Evolutionary conservation across 1,140 invertebrate species (phyloP).

Genomic region (Meloidogyne floridensis): DNA sequence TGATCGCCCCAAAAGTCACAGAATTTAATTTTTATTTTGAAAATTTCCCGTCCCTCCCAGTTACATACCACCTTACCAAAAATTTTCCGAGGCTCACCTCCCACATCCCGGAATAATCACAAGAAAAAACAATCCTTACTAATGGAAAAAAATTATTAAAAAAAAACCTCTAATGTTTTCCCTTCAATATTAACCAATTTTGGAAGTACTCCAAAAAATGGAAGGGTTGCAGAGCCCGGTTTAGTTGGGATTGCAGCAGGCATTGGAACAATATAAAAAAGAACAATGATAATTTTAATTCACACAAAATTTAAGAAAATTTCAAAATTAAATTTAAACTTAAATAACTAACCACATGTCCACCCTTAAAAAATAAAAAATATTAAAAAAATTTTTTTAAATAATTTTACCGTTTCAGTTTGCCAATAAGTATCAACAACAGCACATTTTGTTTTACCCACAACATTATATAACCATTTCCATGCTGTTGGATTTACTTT

Average conservation of each 20-base stretch:
- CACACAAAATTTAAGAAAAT: neutral
- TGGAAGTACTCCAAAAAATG: slow-evolving; percentile 92
- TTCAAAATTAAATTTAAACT: slow-evolving; percentile 3
- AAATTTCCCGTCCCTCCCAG: too few relatives aligned
- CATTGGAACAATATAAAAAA: slow-evolving; percentile 78
- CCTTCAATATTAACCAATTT: slow-evolving; percentile 84
- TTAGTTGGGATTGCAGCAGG: slow-evolving; percentile 92
- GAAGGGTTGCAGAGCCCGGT: slow-evolving; percentile 90
- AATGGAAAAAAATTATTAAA: too few relatives aligned
- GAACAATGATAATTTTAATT: slow-evolving; percentile 6
- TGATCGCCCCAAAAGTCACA: too few relatives aligned
- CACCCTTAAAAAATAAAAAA: slow-evolving; percentile 26
- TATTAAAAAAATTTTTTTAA: neutral
- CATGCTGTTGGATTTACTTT: slow-evolving; percentile 95
- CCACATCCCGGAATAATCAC: too few relatives aligned
- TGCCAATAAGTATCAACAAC: slow-evolving; percentile 99
- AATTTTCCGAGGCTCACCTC: too few relatives aligned
- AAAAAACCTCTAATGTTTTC: slow-evolving; percentile 73
- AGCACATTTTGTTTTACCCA: slow-evolving; percentile 74
- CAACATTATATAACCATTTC: slow-evolving; percentile 89
- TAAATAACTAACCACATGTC: neutral
- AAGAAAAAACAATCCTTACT: too few relatives aligned
- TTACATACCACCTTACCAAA: too few relatives aligned
- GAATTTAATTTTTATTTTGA: too few relatives aligned
- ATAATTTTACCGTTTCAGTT: slow-evolving; percentile 82